A percentile compares a stretch with the other conserved stretches of the same genome.
phyloP scores from a whole-genome alignment of 2,113 vertebrate species.

The Emydocephalus ijimae region DNA sequence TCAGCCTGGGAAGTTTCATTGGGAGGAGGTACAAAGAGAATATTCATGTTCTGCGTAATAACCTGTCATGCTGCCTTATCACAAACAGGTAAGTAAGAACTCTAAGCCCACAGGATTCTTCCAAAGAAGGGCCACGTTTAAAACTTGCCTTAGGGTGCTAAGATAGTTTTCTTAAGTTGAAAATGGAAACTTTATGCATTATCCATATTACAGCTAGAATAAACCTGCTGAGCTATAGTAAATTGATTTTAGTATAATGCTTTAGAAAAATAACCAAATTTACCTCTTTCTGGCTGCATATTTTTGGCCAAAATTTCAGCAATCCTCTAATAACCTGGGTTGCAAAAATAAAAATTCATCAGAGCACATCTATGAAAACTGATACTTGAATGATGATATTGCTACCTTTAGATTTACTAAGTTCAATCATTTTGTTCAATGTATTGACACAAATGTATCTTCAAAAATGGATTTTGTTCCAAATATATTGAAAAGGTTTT shows the following conservation, averaged over 20 bases:
- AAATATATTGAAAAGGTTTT: background rate
- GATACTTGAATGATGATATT: background rate
- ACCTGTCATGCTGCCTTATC: background rate
- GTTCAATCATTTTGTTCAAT: background rate
- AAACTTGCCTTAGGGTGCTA: background rate
- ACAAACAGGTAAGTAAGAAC: background rate
- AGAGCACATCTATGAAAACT: background rate
- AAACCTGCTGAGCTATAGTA: background rate
- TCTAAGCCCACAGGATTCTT: background rate
- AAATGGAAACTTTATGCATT: background rate
- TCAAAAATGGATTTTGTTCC: background rate
- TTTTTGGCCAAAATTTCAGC: conserved; percentile 37
- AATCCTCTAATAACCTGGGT: conserved; percentile 30
- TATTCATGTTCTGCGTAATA: background rate
- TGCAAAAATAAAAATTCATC: background rate
- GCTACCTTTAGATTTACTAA: background rate
- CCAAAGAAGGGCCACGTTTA: background rate
- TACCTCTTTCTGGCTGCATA: conserved; percentile 34
- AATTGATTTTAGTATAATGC: background rate
- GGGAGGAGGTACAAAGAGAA: background rate
- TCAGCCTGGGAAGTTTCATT: background rate
- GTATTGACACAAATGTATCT: background rate
- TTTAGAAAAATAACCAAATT: background rate
- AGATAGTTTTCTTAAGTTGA: background rate
- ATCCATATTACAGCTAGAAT: background rate